phyloP scores from a whole-genome alignment of 2,888 invertebrate species.

The Clanis bilineata region DNA sequence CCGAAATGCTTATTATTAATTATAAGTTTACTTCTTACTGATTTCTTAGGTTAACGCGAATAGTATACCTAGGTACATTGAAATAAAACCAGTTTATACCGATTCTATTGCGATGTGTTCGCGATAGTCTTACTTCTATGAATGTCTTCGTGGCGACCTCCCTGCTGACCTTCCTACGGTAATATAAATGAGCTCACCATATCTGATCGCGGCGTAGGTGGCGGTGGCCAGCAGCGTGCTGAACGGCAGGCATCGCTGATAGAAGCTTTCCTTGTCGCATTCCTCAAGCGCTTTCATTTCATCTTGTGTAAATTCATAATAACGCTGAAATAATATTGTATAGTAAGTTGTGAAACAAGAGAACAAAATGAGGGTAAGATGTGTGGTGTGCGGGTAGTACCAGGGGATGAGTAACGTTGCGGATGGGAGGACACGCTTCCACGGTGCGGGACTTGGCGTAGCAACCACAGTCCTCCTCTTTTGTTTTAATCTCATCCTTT shows the following conservation, averaged over 20 bases:
- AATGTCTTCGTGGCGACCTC: constrained; percentile 59
- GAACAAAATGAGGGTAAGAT: not conserved
- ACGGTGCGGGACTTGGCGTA: constrained; percentile 37
- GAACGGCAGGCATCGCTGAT: constrained; percentile 87
- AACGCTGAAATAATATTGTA: constrained; percentile 53
- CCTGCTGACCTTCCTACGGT: constrained; percentile 32
- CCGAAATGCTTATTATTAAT: not conserved
- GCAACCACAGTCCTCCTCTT: constrained; percentile 47
- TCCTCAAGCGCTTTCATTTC: constrained; percentile 87
- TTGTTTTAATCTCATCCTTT: constrained; percentile 36
- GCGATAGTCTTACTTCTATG: constrained; percentile 67
- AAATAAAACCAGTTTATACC: no score
- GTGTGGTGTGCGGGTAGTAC: no score
- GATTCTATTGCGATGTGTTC: no score
- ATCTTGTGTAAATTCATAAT: constrained; percentile 86
- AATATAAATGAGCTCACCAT: constrained; percentile 65
- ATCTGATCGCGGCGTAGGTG: constrained; percentile 85
- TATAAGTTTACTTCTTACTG: no score
- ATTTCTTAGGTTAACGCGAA: no score
- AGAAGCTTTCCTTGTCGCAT: constrained; percentile 91
- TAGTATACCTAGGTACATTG: no score
- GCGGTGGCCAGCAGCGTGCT: constrained; percentile 84
- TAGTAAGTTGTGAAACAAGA: no score
- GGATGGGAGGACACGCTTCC: constrained; percentile 47
- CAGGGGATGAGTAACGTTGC: constrained; percentile 69